Evolutionary conservation across 2,113 vertebrate species (phyloP).

Genomic region (Felis catus): DNA sequence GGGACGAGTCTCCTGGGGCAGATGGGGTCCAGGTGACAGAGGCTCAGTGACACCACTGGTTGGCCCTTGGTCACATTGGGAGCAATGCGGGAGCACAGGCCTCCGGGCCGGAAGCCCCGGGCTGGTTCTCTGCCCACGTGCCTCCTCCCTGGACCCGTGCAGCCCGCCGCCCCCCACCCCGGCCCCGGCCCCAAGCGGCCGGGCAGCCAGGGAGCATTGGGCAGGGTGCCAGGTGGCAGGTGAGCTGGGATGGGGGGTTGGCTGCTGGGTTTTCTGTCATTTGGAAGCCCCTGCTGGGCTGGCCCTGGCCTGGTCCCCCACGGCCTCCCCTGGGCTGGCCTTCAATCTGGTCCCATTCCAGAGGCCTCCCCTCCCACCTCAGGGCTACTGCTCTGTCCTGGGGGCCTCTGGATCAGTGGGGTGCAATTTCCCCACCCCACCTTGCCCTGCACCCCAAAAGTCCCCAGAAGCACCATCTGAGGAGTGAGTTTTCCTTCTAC

Average conservation of each 20-base stretch:
- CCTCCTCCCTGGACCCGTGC: not conserved
- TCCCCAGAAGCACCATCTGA: not conserved
- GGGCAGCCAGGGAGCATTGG: not conserved
- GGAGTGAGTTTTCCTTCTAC: not conserved
- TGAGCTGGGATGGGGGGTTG: not conserved
- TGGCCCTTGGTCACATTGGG: not conserved
- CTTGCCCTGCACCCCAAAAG: not conserved
- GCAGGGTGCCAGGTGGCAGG: not conserved
- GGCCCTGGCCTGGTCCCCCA: not conserved
- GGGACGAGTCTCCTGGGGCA: not conserved
- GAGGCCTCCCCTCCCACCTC: not conserved
- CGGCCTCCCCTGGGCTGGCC: not conserved
- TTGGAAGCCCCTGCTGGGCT: no score
- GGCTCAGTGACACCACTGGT: not conserved
- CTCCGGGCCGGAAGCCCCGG: not conserved
- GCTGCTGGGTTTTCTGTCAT: not conserved
- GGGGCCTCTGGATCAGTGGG: no score
- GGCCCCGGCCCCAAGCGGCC: not conserved
- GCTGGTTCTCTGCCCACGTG: not conserved
- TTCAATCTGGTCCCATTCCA: no score
- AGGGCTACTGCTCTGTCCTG: not conserved
- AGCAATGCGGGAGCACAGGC: fast-evolving
- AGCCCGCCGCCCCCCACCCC: not conserved
- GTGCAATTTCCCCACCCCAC: not conserved
- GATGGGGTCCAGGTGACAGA: not conserved